These are phyloP conservation scores for Nipponia nippon DNA, from an alignment of 2,113 vertebrate species.

Conservation along the genomic window DNA sequence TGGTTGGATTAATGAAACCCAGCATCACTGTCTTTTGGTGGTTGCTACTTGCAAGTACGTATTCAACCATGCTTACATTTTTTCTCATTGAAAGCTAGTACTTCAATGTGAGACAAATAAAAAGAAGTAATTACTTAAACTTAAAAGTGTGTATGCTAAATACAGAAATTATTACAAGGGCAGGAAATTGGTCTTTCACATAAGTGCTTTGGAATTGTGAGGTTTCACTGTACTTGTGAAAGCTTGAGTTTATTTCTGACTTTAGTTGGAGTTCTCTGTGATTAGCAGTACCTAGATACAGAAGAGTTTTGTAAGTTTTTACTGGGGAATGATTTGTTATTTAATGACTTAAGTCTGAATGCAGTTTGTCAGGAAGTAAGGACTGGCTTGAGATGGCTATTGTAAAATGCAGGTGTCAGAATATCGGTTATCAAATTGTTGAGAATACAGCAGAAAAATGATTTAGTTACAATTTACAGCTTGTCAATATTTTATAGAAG, in stretches of 20 bases:
- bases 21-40: neutral
- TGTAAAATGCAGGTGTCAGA: neutral
- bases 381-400: neutral
- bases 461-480: neutral
- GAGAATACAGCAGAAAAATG: neutral
- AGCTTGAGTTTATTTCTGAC: neutral
- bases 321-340: neutral
- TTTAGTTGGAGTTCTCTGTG: neutral
- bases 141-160: neutral
- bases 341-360: neutral
- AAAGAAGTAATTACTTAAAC: neutral
- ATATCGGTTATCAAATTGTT: neutral
- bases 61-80: neutral
- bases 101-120: neutral
- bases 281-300: neutral
- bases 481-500: neutral
- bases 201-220: neutral
- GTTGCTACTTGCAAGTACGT: neutral
- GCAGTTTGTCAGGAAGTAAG: neutral
- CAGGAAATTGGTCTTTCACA: neutral
- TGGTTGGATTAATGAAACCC: neutral
- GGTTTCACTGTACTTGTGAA: neutral
- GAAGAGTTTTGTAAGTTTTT: neutral
- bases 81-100: neutral
- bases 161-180: neutral